These are phyloP conservation scores for Centropus bengalensis DNA, from an alignment of 2,113 vertebrate genomes.

Conservation along the genomic window DNA sequence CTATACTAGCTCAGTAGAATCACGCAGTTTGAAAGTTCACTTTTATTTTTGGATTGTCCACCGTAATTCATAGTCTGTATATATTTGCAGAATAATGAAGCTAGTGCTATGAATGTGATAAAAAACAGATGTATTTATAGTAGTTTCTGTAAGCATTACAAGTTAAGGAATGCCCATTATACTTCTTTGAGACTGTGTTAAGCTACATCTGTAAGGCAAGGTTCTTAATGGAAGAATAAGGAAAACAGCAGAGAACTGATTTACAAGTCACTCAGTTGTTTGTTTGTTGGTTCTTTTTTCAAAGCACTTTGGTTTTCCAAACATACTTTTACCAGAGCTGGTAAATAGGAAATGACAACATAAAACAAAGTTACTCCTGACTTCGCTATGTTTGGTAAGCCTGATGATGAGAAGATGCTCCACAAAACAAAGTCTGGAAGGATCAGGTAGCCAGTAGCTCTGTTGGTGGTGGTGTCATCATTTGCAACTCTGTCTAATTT, in stretches of 20 bases:
- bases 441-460: neutral
- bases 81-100: neutral
- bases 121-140: neutral
- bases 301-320: neutral
- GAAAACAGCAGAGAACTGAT: neutral
- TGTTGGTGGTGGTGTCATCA: neutral
- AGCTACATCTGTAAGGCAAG: neutral
- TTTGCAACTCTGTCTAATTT: neutral
- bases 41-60: neutral
- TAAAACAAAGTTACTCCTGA: neutral
- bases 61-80: neutral
- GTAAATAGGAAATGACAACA: neutral
- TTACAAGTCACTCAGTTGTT: neutral
- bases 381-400: neutral
- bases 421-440: neutral
- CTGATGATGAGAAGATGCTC: neutral
- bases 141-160: neutral
- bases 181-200: neutral
- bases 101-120: neutral
- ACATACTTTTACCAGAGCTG: neutral
- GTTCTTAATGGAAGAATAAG: neutral
- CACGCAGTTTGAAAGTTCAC: neutral
- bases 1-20: neutral
- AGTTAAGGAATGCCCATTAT: rapidly evolving
- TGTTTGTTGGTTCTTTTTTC: too few relatives aligned